Percentiles rank a stretch among this genome's conserved stretches.
These are phyloP conservation scores for Ophonus ardosiacus DNA, from an alignment of 2,888 invertebrate species.

Conservation along the genomic window DNA sequence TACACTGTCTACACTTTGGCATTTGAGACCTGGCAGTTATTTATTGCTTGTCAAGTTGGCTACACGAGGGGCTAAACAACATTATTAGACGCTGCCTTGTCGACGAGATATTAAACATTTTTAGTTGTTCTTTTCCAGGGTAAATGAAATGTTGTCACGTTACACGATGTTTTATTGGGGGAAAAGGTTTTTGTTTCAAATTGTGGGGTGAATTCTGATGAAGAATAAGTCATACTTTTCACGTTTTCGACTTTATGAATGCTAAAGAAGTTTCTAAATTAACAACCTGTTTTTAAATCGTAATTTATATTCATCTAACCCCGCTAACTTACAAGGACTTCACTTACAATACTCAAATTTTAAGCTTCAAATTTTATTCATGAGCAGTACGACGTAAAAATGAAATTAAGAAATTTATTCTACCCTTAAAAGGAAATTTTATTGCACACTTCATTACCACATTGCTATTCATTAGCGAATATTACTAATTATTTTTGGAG, in stretches of 20 bases:
- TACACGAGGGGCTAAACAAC: conserved; percentile 48
- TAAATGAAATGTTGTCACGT: conserved; percentile 40
- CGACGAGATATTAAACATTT: conserved; percentile 46
- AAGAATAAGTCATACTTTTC: conserved; percentile 7
- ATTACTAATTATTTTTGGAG: too few species aligned
- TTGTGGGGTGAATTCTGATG: conserved; percentile 16
- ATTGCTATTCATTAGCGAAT: too few species aligned
- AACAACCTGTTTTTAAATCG: conserved; percentile 11
- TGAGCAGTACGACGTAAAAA: background rate
- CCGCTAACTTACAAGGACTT: background rate
- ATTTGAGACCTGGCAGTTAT: conserved; percentile 57
- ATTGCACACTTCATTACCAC: background rate
- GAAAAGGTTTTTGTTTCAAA: conserved; percentile 12
- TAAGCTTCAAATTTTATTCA: background rate
- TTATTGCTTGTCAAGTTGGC: conserved; percentile 57
- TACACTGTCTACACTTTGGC: conserved; percentile 51
- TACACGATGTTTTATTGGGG: conserved; percentile 12
- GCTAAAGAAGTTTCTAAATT: conserved; percentile 7
- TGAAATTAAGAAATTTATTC: background rate
- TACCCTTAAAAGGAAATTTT: background rate
- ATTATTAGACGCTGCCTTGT: conserved; percentile 49
- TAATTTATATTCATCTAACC: conserved; percentile 7
- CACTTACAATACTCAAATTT: background rate
- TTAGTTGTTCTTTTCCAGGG: conserved; percentile 32
- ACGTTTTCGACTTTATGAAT: background rate